phyloP scores from a whole-genome alignment of 2,888 invertebrate species.

The Cheilosia grossa region DNA sequence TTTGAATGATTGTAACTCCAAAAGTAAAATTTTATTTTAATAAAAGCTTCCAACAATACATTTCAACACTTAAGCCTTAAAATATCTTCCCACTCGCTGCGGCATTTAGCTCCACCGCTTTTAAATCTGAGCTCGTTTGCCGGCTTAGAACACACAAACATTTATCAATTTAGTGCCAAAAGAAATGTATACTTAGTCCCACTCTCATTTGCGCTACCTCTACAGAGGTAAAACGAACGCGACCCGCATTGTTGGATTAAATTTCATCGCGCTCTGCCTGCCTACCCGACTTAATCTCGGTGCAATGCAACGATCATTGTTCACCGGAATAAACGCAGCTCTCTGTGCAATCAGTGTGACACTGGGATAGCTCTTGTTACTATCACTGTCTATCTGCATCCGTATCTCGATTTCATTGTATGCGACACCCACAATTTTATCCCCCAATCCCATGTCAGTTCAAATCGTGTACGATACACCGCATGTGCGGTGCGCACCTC shows the following conservation, averaged over 20 bases:
- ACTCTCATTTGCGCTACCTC: neutral
- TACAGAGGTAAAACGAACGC: neutral
- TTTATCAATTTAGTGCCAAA: slow-evolving; percentile 32
- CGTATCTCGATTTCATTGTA: slow-evolving; percentile 28
- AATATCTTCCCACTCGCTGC: too few relatives aligned
- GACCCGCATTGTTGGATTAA: slow-evolving; percentile 52
- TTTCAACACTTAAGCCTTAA: too few relatives aligned
- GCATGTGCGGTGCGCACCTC: neutral
- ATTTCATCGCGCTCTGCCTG: slow-evolving; percentile 34
- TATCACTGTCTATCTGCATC: slow-evolving; percentile 24
- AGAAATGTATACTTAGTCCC: neutral
- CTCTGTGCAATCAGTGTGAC: slow-evolving; percentile 53
- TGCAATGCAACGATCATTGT: slow-evolving; percentile 25
- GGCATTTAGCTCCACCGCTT: too few relatives aligned
- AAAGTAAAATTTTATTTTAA: too few relatives aligned
- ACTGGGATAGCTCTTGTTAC: slow-evolving; percentile 32
- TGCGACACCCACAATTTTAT: neutral
- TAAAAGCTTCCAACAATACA: too few relatives aligned
- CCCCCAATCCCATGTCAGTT: slow-evolving; percentile 47
- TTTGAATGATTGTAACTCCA: too few relatives aligned
- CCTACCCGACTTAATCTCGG: neutral
- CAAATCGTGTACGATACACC: slow-evolving; percentile 21
- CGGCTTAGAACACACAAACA: slow-evolving; percentile 53
- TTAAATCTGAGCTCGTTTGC: neutral
- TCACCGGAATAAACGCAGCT: slow-evolving; percentile 14